A percentile compares a stretch with the other conserved stretches of the same genome.
Evolutionary conservation across 2,797 vertebrate species (phyloP).

Genomic region (Eulemur albifrons): DNA sequence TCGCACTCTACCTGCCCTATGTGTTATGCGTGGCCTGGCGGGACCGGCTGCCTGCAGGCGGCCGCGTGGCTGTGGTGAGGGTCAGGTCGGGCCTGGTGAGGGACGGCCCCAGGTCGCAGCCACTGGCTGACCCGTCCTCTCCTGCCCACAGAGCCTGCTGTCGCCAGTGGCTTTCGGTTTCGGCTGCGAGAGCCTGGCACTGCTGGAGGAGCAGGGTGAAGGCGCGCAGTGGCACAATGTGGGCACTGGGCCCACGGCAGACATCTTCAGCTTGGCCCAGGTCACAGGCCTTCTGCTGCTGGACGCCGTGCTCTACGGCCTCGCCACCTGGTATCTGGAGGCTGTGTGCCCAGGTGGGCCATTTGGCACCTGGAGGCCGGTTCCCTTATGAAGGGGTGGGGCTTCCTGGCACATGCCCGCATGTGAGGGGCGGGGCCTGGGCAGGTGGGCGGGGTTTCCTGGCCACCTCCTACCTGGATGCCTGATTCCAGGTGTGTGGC

Average conservation of each 20-base stretch:
- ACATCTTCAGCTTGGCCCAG: slow-evolving; percentile 87
- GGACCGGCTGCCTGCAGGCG: slow-evolving; percentile 85
- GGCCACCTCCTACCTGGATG: not conserved
- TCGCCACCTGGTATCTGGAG: slow-evolving; percentile 93
- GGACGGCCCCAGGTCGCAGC: rapidly evolving
- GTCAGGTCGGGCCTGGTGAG: rapidly evolving
- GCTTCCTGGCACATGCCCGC: too few relatives aligned
- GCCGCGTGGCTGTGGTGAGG: slow-evolving; percentile 88
- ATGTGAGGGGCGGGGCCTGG: not conserved
- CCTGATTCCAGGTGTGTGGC: not conserved
- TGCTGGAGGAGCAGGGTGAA: slow-evolving; percentile 93
- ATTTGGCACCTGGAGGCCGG: too few relatives aligned
- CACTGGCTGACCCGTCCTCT: rapidly evolving
- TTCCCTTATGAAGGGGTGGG: not conserved
- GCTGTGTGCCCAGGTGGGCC: slow-evolving; percentile 91
- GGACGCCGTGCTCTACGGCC: slow-evolving; percentile 88
- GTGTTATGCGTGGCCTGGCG: slow-evolving; percentile 93
- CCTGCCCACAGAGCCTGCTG: slow-evolving; percentile 89
- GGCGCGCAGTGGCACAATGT: slow-evolving; percentile 94
- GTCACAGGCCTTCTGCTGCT: slow-evolving; percentile 89
- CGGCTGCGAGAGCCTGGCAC: slow-evolving; percentile 93
- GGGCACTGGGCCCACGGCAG: slow-evolving; percentile 85
- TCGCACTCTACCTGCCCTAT: slow-evolving; percentile 92
- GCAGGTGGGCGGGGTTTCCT: not conserved
- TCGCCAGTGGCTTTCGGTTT: slow-evolving; percentile 96